Conservation (phyloP, 30 jellyfish, hydroid and myxozoan genomes). For the Turritopsis dohrnii region DNA sequence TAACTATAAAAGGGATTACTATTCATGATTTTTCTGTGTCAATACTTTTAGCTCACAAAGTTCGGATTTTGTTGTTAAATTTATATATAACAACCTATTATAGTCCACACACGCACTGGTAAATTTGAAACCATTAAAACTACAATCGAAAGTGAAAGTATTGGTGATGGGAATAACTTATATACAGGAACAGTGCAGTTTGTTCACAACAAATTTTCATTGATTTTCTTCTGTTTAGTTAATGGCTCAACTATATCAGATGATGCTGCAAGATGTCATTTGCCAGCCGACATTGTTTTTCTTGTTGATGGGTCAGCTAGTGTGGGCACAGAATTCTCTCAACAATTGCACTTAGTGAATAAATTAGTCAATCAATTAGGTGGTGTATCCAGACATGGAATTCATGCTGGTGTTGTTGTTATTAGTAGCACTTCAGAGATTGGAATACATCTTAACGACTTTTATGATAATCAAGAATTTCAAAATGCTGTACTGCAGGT, state of each 20-base stretch:
- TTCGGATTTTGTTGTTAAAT: no score
- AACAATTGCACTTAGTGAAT: constrained; percentile 59
- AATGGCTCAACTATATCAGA: not conserved
- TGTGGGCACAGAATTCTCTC: constrained; percentile 61
- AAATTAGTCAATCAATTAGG: constrained; percentile 56
- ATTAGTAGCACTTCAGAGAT: constrained; percentile 64
- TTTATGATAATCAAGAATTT: constrained; percentile 41
- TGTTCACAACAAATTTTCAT: no score
- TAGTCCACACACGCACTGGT: no score
- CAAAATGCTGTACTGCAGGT: constrained; percentile 36
- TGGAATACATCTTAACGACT: constrained; percentile 47
- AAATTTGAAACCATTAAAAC: no score
- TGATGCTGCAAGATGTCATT: constrained; percentile 27
- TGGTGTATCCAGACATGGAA: constrained; percentile 80
- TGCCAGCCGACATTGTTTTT: constrained; percentile 74
- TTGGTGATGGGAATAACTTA: not conserved
- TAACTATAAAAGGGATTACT: no score
- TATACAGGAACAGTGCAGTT: not conserved
- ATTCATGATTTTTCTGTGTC: no score
- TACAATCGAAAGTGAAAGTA: not conserved
- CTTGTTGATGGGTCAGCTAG: constrained; percentile 97
- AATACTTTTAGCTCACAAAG: no score
- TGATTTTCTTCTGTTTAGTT: not conserved
- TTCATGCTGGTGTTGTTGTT: constrained; percentile 86
- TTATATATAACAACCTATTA: no score